phyloP scores from a whole-genome alignment of 1,140 invertebrate genomes.

The Propsilocerus akamusi region DNA sequence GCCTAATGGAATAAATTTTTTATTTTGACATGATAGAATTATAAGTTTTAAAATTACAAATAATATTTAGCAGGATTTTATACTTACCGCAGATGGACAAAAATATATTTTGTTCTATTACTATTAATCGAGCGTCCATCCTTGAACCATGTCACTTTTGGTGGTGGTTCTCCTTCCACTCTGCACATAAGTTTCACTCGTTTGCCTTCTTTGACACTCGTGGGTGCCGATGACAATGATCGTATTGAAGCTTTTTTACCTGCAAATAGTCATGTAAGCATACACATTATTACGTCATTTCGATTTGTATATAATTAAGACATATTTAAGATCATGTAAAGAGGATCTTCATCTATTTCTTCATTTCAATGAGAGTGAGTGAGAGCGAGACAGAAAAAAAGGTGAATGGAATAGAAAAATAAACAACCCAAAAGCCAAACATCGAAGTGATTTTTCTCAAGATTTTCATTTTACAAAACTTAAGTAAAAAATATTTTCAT shows the following conservation, averaged over 20 bases:
- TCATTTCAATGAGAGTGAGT: not conserved
- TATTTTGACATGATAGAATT: too few species aligned
- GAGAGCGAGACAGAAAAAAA: not conserved
- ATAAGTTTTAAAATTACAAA: not conserved
- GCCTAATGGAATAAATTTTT: slow-evolving; percentile 33
- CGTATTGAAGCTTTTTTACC: slow-evolving; percentile 23
- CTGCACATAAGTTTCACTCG: slow-evolving; percentile 45
- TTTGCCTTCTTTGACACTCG: slow-evolving; percentile 26
- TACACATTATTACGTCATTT: not conserved
- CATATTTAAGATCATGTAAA: not conserved
- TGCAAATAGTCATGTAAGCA: slow-evolving; percentile 12
- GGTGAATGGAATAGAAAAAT: slow-evolving; percentile 3
- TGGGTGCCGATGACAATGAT: slow-evolving; percentile 15
- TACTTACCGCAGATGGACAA: slow-evolving; percentile 22
- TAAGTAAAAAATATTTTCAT: too few species aligned
- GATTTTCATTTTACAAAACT: too few species aligned
- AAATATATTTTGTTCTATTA: slow-evolving; percentile 21
- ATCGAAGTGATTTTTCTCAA: too few species aligned
- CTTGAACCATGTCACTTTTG: slow-evolving; percentile 51
- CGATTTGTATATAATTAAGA: not conserved
- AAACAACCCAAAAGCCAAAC: not conserved
- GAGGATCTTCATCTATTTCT: not conserved
- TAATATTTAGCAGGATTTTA: not conserved
- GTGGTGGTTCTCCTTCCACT: slow-evolving; percentile 44
- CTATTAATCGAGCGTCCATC: slow-evolving; percentile 36